These are phyloP conservation scores for Capricornis sumatraensis DNA, from an alignment of 2,113 vertebrate genomes.

Conservation along the genomic window DNA sequence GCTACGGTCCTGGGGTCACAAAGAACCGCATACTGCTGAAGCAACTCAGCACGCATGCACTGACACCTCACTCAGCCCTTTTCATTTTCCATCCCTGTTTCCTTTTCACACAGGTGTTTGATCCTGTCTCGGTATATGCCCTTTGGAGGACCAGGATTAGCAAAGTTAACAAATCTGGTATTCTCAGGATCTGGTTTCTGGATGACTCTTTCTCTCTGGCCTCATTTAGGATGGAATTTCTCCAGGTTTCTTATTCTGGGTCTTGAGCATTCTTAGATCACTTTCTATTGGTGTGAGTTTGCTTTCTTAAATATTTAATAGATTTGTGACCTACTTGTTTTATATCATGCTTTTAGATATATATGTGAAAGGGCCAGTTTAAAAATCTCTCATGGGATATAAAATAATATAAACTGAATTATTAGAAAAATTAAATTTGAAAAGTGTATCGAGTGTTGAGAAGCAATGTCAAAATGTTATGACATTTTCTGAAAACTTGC, in stretches of 20 bases:
- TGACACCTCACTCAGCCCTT: not conserved
- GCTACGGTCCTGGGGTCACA: not conserved
- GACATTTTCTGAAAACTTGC: not conserved
- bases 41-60: rapidly evolving
- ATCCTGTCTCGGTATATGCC: not conserved
- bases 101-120: not conserved
- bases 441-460: not conserved
- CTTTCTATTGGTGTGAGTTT: not conserved
- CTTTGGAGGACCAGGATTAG: not conserved
- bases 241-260: not conserved
- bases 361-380: not conserved
- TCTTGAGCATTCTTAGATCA: not conserved
- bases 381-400: not conserved
- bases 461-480: not conserved
- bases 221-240: not conserved
- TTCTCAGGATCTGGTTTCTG: not conserved
- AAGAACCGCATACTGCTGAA: not conserved
- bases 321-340: not conserved
- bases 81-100: not conserved
- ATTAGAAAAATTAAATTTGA: not conserved
- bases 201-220: not conserved
- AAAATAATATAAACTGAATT: not conserved
- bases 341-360: not conserved
- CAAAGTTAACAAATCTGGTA: not conserved
- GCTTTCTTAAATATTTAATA: not conserved